Evolutionary conservation across 2,888 invertebrate species (phyloP).

Genomic region (Platynereis dumerilii): DNA sequence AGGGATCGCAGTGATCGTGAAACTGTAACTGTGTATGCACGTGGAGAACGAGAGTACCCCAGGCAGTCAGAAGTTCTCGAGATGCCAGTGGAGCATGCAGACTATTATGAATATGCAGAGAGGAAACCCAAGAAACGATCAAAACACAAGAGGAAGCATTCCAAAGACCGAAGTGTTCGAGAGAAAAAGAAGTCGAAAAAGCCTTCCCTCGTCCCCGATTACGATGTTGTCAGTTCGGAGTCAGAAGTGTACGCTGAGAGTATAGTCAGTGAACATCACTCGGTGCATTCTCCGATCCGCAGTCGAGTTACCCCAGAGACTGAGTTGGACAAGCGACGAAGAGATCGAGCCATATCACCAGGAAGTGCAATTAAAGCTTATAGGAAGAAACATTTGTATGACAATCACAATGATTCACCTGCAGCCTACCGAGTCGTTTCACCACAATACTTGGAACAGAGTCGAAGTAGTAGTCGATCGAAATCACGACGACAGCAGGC

Average conservation of each 20-base stretch:
- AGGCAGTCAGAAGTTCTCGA: no score
- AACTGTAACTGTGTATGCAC: no score
- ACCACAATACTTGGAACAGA: no score
- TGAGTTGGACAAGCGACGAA: neutral
- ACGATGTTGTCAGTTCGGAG: constrained; percentile 33
- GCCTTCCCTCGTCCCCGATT: constrained; percentile 14
- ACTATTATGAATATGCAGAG: no score
- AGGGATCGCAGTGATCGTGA: no score
- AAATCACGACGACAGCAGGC: neutral
- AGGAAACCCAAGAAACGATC: no score
- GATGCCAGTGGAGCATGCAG: no score
- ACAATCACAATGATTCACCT: neutral
- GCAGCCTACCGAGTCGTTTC: neutral
- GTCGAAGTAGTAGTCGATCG: neutral
- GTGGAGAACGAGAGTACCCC: no score
- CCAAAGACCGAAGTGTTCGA: neutral
- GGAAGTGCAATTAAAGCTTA: constrained; percentile 8
- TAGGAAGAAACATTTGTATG: neutral
- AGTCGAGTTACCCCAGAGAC: neutral
- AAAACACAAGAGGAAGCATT: neutral
- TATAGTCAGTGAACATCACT: neutral
- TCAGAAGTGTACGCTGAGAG: constrained; percentile 8
- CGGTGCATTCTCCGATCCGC: neutral
- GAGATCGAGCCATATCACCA: neutral
- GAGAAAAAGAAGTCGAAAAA: constrained; percentile 21